phyloP scores from a whole-genome alignment of 2,888 invertebrate genomes.

The Leptura quadrifasciata region DNA sequence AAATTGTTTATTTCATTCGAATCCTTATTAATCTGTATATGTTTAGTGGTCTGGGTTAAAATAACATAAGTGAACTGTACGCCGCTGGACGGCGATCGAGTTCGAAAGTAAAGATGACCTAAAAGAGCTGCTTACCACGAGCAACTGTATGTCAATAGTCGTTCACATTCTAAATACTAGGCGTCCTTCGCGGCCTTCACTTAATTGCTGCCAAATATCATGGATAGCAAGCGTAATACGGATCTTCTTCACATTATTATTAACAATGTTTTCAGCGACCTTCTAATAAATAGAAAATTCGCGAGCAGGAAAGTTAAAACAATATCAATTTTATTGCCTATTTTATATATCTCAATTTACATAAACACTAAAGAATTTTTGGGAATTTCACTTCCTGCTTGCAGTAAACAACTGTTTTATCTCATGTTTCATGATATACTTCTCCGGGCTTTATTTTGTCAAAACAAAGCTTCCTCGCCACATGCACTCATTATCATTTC shows the following conservation, averaged over 20 bases:
- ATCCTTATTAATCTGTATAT: no score
- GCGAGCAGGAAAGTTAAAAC: not conserved
- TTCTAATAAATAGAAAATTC: not conserved
- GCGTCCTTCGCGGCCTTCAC: slow-evolving; percentile 29
- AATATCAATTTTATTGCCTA: not conserved
- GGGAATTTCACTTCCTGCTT: not conserved
- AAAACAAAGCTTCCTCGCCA: not conserved
- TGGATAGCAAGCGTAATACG: slow-evolving; percentile 18
- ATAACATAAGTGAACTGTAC: not conserved
- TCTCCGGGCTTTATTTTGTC: not conserved
- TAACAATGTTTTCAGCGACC: not conserved
- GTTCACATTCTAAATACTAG: slow-evolving; percentile 26
- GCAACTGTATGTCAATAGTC: slow-evolving; percentile 27
- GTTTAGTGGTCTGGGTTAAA: no score
- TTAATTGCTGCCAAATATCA: slow-evolving; percentile 27
- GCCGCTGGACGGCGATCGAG: slow-evolving; percentile 3
- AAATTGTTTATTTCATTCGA: no score
- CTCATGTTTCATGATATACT: no score
- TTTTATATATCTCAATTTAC: not conserved
- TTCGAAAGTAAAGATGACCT: slow-evolving; percentile 36
- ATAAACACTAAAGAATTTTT: not conserved
- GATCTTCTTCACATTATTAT: slow-evolving; percentile 4
- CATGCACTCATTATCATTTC: no score
- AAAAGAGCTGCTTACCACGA: not conserved
- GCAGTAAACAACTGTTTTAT: not conserved